Conservation (phyloP, 2,888 invertebrate species). For the Melanotus villosus region DNA sequence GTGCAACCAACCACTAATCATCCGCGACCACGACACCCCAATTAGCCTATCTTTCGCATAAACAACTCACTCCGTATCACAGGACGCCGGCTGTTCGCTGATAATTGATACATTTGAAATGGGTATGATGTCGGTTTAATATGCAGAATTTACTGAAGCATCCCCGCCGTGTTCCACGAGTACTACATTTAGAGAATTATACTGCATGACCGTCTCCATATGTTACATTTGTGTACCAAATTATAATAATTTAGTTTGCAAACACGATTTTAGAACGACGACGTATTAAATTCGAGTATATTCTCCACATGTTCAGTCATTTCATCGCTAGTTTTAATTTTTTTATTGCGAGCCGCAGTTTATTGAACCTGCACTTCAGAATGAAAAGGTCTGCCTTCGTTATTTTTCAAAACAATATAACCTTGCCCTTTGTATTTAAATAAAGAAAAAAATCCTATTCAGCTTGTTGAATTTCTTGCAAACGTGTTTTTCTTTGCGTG, state of each 20-base stretch:
- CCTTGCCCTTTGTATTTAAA: background rate
- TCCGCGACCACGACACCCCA: slow-evolving; percentile 57
- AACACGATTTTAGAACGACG: slow-evolving; percentile 36
- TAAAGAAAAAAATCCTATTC: background rate
- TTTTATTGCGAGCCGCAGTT: background rate
- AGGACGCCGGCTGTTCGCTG: slow-evolving; percentile 60
- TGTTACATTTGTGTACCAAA: slow-evolving; percentile 43
- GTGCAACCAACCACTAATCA: slow-evolving; percentile 58
- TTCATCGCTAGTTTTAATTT: slow-evolving; percentile 9
- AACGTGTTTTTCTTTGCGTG: background rate
- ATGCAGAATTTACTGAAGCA: slow-evolving; percentile 54
- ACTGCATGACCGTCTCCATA: slow-evolving; percentile 46
- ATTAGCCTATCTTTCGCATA: slow-evolving; percentile 66
- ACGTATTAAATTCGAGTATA: slow-evolving; percentile 21
- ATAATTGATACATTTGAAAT: slow-evolving; percentile 65
- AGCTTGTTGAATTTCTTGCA: background rate
- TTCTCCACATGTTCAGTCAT: slow-evolving; percentile 23
- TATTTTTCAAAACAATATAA: background rate
- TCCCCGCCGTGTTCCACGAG: slow-evolving; percentile 41
- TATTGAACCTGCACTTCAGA: background rate
- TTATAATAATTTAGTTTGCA: slow-evolving; percentile 42
- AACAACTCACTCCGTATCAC: slow-evolving; percentile 63
- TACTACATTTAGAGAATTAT: slow-evolving; percentile 46
- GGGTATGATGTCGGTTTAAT: slow-evolving; percentile 55
- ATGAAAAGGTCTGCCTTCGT: background rate